Conservation (phyloP, 2,888 invertebrate species). For the Hermodice carunculata region DNA sequence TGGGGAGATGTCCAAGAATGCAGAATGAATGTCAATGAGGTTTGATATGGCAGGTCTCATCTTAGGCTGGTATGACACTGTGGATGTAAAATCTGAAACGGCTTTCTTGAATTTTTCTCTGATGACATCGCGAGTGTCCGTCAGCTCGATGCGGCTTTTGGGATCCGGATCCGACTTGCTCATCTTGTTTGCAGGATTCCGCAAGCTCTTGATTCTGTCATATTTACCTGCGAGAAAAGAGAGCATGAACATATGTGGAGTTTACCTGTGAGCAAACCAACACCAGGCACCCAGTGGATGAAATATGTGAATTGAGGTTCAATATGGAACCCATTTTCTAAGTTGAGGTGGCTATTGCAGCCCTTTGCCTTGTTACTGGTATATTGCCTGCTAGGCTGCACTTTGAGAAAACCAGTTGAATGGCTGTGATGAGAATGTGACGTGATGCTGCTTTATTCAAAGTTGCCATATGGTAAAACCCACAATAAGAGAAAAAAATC, state of each 20-base stretch:
- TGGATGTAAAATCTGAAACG: constrained; percentile 88
- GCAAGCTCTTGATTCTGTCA: constrained; percentile 80
- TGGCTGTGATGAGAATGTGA: no score
- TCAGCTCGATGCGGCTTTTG: constrained; percentile 84
- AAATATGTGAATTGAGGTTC: no score
- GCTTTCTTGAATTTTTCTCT: constrained; percentile 85
- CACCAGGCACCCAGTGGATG: no score
- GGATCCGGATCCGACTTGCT: constrained; percentile 92
- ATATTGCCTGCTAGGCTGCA: no score
- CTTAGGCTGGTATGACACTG: constrained; percentile 84
- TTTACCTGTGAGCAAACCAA: neutral
- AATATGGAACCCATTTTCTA: no score
- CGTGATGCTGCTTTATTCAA: no score
- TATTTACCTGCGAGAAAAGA: constrained; percentile 49
- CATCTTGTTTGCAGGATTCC: constrained; percentile 94
- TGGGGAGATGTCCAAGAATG: constrained; percentile 77
- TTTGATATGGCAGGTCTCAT: constrained; percentile 90
- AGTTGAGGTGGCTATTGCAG: no score
- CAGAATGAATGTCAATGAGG: constrained; percentile 85
- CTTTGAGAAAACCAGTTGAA: no score
- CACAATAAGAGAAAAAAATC: no score
- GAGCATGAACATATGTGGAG: neutral
- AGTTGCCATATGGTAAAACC: no score
- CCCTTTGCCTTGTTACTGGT: no score
- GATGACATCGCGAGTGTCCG: constrained; percentile 81